Evolutionary conservation across 2,797 vertebrate species (phyloP).

Genomic region (Eleutherodactylus coqui): DNA sequence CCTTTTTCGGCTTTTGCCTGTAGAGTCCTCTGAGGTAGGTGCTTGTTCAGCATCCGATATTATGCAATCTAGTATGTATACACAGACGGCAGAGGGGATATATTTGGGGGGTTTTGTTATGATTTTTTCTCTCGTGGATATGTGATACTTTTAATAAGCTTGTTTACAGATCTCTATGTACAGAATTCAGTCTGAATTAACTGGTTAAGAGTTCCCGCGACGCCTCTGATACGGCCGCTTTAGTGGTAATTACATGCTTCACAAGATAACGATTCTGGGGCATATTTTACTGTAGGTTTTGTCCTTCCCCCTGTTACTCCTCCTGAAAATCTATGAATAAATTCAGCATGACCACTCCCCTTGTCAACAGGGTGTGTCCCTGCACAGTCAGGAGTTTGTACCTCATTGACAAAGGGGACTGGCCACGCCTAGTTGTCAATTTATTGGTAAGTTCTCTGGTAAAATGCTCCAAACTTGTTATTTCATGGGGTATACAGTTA

Average conservation of each 20-base stretch:
- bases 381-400: too few relatives aligned
- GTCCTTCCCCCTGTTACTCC: too few relatives aligned
- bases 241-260: too few relatives aligned
- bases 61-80: slow-evolving; percentile 52
- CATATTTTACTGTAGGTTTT: too few relatives aligned
- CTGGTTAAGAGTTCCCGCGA: neutral
- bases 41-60: slow-evolving; percentile 44
- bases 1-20: slow-evolving; percentile 4
- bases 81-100: neutral
- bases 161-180: slow-evolving; percentile 29
- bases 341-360: too few relatives aligned
- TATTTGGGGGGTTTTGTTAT: slow-evolving; percentile 32
- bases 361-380: too few relatives aligned
- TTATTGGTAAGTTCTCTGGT: neutral
- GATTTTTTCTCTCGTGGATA: slow-evolving; percentile 49
- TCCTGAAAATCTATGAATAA: too few relatives aligned
- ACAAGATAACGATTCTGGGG: too few relatives aligned
- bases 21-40: slow-evolving; percentile 36
- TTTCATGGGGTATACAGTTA: neutral
- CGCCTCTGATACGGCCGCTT: too few relatives aligned
- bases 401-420: too few relatives aligned
- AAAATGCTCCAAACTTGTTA: too few relatives aligned
- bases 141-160: slow-evolving; percentile 51
- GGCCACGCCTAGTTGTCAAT: neutral
- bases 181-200: neutral